Percentiles rank a stretch among this genome's conserved stretches.
Conservation (phyloP, 2,888 invertebrate species). For the Xestoiulus laeticollis region DNA sequence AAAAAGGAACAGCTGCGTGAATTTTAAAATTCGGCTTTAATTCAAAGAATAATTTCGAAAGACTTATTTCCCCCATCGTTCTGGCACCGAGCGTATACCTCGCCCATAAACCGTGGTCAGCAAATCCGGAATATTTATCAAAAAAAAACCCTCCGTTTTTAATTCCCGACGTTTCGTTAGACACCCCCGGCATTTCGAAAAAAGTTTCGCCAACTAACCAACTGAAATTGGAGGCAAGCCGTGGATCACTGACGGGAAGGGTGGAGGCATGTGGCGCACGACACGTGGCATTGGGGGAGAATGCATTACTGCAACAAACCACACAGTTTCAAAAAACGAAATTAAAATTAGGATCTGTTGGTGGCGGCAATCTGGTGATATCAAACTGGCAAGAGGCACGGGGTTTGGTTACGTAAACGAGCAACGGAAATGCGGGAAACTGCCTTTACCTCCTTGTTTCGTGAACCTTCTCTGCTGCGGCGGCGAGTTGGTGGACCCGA, state of each 20-base stretch:
- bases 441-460: slow-evolving; percentile 45
- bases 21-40: too few relatives aligned
- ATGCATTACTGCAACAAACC: slow-evolving; percentile 53
- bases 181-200: slow-evolving; percentile 24
- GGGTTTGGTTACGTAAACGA: not conserved
- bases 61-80: too few relatives aligned
- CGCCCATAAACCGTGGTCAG: too few relatives aligned
- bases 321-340: not conserved
- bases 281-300: slow-evolving; percentile 55
- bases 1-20: too few relatives aligned
- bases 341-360: not conserved
- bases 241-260: slow-evolving; percentile 43
- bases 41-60: too few relatives aligned
- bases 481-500: slow-evolving; percentile 60
- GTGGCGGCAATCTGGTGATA: not conserved
- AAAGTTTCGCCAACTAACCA: slow-evolving; percentile 35
- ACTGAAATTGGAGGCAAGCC: slow-evolving; percentile 45
- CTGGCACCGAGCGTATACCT: too few relatives aligned
- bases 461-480: slow-evolving; percentile 56
- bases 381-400: slow-evolving; percentile 15
- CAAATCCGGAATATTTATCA: too few relatives aligned
- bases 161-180: not conserved
- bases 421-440: not conserved
- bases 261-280: slow-evolving; percentile 45
- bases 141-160: not conserved